Percentiles rank a stretch among this genome's conserved stretches.
Evolutionary conservation across 2,888 invertebrate species (phyloP).

Genomic region (Iphiclides podalirius): DNA sequence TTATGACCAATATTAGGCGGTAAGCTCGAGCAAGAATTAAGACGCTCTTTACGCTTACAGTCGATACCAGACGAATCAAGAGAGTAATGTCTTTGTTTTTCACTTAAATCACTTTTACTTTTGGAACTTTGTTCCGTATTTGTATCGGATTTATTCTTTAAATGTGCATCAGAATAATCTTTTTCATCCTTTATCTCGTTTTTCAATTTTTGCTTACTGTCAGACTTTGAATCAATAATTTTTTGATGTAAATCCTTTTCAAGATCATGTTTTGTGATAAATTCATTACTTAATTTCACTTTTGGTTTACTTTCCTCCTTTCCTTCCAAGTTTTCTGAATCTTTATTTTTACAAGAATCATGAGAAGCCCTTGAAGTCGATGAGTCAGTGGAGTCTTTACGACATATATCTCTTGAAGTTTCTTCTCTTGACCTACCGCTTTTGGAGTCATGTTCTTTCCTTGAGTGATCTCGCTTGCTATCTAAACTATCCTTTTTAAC

Average conservation of each 20-base stretch:
- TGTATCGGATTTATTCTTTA: slow-evolving; percentile 45
- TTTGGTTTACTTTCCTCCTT: slow-evolving; percentile 63
- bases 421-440: slow-evolving; percentile 69
- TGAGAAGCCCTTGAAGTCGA: slow-evolving; percentile 68
- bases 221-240: slow-evolving; percentile 38
- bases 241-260: slow-evolving; percentile 67
- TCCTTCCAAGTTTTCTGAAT: slow-evolving; percentile 52
- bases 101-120: slow-evolving; percentile 52
- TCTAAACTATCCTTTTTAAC: slow-evolving; percentile 60
- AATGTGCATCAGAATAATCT: slow-evolving; percentile 35
- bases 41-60: slow-evolving; percentile 80
- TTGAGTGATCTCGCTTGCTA: slow-evolving; percentile 57
- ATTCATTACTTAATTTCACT: slow-evolving; percentile 63
- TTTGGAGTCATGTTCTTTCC: slow-evolving; percentile 65
- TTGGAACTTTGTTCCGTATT: slow-evolving; percentile 42
- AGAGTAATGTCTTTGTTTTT: slow-evolving; percentile 74
- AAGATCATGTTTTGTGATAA: slow-evolving; percentile 67
- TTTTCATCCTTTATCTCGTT: slow-evolving; percentile 75
- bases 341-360: slow-evolving; percentile 64
- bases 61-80: slow-evolving; percentile 68
- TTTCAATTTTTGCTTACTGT: slow-evolving; percentile 46
- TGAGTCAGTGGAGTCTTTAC: slow-evolving; percentile 76
- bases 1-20: slow-evolving; percentile 84
- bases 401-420: slow-evolving; percentile 56
- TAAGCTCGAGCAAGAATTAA: slow-evolving; percentile 79